Base-by-base conservation (phyloP, 2,888 invertebrate genomes). In the Stegana nigrithorax region DNA sequence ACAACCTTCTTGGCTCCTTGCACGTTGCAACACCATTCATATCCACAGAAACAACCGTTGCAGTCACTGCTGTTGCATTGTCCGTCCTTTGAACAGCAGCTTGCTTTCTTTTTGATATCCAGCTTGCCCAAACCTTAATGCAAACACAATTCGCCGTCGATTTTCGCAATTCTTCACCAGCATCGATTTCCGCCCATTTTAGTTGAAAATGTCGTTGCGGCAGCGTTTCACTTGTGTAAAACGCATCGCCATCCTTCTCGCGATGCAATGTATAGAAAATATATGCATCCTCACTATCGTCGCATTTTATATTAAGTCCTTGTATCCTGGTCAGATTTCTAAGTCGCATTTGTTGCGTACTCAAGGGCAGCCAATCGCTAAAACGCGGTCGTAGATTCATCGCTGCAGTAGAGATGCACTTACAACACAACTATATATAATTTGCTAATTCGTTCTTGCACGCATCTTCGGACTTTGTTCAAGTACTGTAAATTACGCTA, bases 271-370 rank as follows among this genome's bases (percentile, higher is more conserved):
- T 94, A 69, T 92, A 91, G 81, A 93, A 94, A 81, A 91, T 91
- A 72, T 89, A 90, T 2, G 8, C 23, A 17, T 63, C 62, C 25
- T 50, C 50, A n/a, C 45, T 62, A 45, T 53, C 63, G 1, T 58
- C 42, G 60, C 73, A 76, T 45, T 80, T 72, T 59, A 90, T 85
- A 84, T 91, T 91, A 75, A 90, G 87, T 65, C 89, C 90, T 71
- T 90, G 87, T 70, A 95, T 90, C 88, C 93, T 92, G 76, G 92
- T 89, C 64, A 95, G 87, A 85, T 92, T 94, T 69, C 95, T 88
- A 51, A 95, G 87, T 59, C 95, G 89, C 70, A 93, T 88, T 88
- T 96, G 96, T 84, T 95, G 95, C 17, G 94, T 93, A 51, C 91
- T 90, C 67, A 95, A 87, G 55, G 94, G 94, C 66, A 82, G 66